These are phyloP conservation scores for Turnix velox DNA, from an alignment of 2,113 vertebrate species.

Conservation along the genomic window DNA sequence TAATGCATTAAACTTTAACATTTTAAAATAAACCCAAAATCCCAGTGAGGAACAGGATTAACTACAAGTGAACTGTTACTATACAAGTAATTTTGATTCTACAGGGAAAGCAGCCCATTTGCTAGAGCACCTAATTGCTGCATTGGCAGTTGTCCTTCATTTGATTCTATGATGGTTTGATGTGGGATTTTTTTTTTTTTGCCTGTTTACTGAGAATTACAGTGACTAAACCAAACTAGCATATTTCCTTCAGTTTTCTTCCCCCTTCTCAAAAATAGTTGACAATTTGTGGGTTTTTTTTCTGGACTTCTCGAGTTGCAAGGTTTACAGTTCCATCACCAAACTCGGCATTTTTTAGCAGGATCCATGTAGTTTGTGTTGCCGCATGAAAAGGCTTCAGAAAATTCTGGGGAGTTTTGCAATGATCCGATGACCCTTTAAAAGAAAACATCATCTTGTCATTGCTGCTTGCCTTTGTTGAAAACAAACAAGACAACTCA, in stretches of 20 bases:
- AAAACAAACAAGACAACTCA: rapidly evolving
- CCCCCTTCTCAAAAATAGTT: neutral
- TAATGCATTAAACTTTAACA: neutral
- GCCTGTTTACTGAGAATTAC: neutral
- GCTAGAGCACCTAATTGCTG: neutral
- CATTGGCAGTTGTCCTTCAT: neutral
- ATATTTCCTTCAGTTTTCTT: neutral
- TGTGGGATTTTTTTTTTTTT: neutral
- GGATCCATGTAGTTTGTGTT: conserved; percentile 84
- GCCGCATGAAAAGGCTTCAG: conserved; percentile 87
- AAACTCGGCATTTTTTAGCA: conserved; percentile 83
- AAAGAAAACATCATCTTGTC: neutral
- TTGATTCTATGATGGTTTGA: neutral
- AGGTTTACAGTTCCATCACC: conserved; percentile 71
- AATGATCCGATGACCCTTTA: conserved; percentile 89
- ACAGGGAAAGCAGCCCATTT: neutral
- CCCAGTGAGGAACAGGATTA: neutral
- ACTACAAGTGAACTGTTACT: neutral
- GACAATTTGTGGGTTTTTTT: neutral
- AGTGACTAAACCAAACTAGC: neutral
- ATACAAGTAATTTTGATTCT: neutral
- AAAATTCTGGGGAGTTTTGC: conserved; percentile 91
- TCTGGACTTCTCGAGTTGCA: neutral
- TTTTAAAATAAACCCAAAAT: neutral
- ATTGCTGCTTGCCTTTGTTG: neutral